Evolutionary conservation across 2,888 invertebrate species (phyloP).

Genomic region (Lypha dubia): DNA sequence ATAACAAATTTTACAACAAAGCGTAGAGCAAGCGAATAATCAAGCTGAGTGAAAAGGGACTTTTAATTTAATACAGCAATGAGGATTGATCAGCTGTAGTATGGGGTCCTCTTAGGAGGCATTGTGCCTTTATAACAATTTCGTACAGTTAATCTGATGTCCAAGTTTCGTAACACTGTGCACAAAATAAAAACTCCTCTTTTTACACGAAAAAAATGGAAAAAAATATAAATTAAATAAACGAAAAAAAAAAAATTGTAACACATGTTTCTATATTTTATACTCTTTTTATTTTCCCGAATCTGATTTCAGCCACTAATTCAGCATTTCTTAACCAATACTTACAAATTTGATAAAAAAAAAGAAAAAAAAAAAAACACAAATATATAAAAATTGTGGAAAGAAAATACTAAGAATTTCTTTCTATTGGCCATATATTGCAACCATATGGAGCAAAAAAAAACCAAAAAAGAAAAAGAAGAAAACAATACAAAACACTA

Average conservation of each 20-base stretch:
- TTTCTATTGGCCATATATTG: conserved; percentile 68
- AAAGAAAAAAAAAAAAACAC: neutral
- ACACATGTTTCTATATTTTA: conserved; percentile 58
- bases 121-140: too few relatives aligned
- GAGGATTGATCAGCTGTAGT: too few relatives aligned
- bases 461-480: neutral
- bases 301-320: conserved; percentile 68
- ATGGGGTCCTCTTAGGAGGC: too few relatives aligned
- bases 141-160: too few relatives aligned
- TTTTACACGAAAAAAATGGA: neutral
- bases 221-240: neutral
- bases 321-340: conserved; percentile 65
- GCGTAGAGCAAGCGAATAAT: too few relatives aligned
- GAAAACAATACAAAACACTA: conserved; percentile 1
- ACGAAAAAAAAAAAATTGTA: conserved; percentile 40
- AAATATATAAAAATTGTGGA: conserved; percentile 25
- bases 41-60: too few relatives aligned
- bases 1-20: too few relatives aligned
- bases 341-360: conserved; percentile 23
- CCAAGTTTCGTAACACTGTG: conserved; percentile 3
- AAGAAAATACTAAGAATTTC: conserved; percentile 55
- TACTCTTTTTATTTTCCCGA: conserved; percentile 10
- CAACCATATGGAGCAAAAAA: conserved; percentile 30
- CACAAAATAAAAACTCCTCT: neutral
- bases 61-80: too few relatives aligned